Base-by-base conservation (phyloP, 2,888 invertebrate genomes). In the Epistrophe grossulariae region DNA sequence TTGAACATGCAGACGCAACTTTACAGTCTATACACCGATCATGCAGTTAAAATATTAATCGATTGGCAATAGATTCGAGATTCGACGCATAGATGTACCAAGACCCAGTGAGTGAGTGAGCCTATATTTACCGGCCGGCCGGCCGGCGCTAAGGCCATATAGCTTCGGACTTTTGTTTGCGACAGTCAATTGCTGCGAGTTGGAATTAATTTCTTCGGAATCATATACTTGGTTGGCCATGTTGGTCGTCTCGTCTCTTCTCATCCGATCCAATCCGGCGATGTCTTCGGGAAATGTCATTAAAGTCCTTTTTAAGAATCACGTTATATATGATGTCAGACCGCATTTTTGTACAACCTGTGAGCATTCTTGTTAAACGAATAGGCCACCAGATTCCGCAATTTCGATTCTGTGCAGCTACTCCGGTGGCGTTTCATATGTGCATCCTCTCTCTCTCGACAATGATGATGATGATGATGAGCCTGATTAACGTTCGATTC, bases 401-500 rank as follows among this genome's bases (percentile, higher is more conserved):
- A 79, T 62, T 59, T 40, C 43, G 79, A 60, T 62, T 66, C 55
- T 64, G 45, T 38, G 70, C 35, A 45, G 59, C 79, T 68, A 77
- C 76, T 88, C 79, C 83, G 88, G 79, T 84, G 88, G 84, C 88
- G 88, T 88, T 80, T 80, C 35, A 57, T 71, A 64, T 73, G 59
- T 55, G 17, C 72, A 76, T 79, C 79, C 70, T 81, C 57, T 57
- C 59, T 66, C 40, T 60, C 19, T 35, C 35, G 48, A 57, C 57
- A 15, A 62, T 83, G 17, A 35, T 19, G 84, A 85, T 81, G 84
- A 85, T 81, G 82, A 85, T 70, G 70, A 70, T 70, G 77, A 77
- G 85, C 82, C 87, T 87, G 87, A 87, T 87, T 87, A 88, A 84
- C 84, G 88, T 88, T 84, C 88, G 84, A 84, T 88, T 88, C 88